These are phyloP conservation scores for Caenorhabditis imperialis DNA, from an alignment of 2,888 invertebrate genomes.

Conservation along the genomic window DNA sequence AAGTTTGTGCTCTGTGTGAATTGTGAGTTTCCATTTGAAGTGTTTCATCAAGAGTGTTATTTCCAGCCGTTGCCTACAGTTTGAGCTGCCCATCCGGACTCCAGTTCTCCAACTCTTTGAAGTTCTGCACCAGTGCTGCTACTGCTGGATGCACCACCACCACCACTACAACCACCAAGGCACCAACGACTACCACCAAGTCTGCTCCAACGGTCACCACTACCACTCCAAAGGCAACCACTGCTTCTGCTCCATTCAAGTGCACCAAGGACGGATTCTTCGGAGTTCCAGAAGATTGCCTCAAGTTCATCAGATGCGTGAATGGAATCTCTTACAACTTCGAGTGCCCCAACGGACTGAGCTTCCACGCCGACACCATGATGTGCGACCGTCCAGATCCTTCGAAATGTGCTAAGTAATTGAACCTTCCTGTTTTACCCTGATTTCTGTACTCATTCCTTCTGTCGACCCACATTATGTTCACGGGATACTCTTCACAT, in stretches of 20 bases:
- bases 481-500: slow-evolving; percentile 40
- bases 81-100: slow-evolving; percentile 70
- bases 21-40: slow-evolving; percentile 40
- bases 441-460: slow-evolving; percentile 23
- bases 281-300: slow-evolving; percentile 63
- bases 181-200: slow-evolving; percentile 40
- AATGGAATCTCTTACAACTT: slow-evolving; percentile 74
- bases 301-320: slow-evolving; percentile 75
- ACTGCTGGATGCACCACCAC: slow-evolving; percentile 54
- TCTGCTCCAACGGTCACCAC: slow-evolving; percentile 40
- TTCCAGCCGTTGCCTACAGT: slow-evolving; percentile 57
- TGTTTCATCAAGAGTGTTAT: not conserved
- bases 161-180: slow-evolving; percentile 25
- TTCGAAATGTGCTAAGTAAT: slow-evolving; percentile 65
- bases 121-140: slow-evolving; percentile 61
- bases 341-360: slow-evolving; percentile 73
- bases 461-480: slow-evolving; percentile 24
- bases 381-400: slow-evolving; percentile 74
- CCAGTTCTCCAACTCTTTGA: slow-evolving; percentile 64
- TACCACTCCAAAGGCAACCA: slow-evolving; percentile 12
- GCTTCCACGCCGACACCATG: slow-evolving; percentile 69
- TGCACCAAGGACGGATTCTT: slow-evolving; percentile 75
- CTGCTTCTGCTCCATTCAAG: slow-evolving; percentile 53
- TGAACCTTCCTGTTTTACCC: slow-evolving; percentile 1
- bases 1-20: slow-evolving; percentile 71